Evolutionary conservation across 2,888 invertebrate species (phyloP).

Genomic region (Beris chalybata): DNA sequence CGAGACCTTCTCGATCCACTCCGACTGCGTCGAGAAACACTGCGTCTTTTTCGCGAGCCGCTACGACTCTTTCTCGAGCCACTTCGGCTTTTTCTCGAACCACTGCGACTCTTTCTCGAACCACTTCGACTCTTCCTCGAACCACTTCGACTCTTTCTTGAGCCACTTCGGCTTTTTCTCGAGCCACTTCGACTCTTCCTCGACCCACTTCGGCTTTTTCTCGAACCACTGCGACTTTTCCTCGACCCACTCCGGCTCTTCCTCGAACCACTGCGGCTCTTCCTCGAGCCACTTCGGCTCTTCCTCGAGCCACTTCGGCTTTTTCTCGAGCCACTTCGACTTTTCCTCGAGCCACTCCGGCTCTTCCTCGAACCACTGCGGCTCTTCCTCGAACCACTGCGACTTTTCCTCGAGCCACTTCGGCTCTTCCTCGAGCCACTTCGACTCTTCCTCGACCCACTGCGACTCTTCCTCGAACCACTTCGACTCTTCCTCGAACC

Average conservation of each 20-base stretch:
- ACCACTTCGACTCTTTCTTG: slow-evolving; percentile 42
- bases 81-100: slow-evolving; percentile 48
- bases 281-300: slow-evolving; percentile 43
- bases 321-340: slow-evolving; percentile 38
- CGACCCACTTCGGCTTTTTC: slow-evolving; percentile 42
- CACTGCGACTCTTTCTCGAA: slow-evolving; percentile 42
- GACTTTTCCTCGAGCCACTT: slow-evolving; percentile 44
- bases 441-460: slow-evolving; percentile 39
- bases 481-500: slow-evolving; percentile 44
- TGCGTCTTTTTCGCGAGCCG: slow-evolving; percentile 47
- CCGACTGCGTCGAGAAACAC: slow-evolving; percentile 42
- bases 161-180: slow-evolving; percentile 47
- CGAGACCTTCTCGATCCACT: slow-evolving; percentile 41
- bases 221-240: slow-evolving; percentile 44
- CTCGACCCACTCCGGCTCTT: slow-evolving; percentile 41
- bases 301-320: slow-evolving; percentile 40
- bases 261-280: slow-evolving; percentile 41
- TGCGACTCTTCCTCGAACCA: slow-evolving; percentile 42
- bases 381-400: slow-evolving; percentile 45
- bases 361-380: slow-evolving; percentile 47
- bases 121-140: slow-evolving; percentile 45
- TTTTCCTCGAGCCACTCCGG: slow-evolving; percentile 43
- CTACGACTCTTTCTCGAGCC: slow-evolving; percentile 43
- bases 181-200: slow-evolving; percentile 34
- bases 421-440: slow-evolving; percentile 43